phyloP scores from a whole-genome alignment of 1,140 invertebrate species.

The Leptopilina boulardi region DNA sequence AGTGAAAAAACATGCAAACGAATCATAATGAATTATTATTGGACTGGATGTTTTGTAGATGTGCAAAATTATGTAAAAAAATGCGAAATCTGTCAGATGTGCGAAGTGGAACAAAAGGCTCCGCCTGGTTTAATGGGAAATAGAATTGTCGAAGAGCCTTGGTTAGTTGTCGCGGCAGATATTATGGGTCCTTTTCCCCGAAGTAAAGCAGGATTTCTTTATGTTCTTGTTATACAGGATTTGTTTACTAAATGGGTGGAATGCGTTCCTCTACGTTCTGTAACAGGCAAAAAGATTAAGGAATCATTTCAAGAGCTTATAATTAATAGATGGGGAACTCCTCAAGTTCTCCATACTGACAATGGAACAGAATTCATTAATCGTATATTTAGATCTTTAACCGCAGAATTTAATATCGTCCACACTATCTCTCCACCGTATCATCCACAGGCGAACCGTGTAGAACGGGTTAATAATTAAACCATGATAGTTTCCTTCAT shows the following conservation, averaged over 20 bases:
- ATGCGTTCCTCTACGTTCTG: background rate
- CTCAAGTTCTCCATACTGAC: background rate
- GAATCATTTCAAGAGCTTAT: background rate
- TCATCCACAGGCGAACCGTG: background rate
- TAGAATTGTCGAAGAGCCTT: constrained; percentile 41
- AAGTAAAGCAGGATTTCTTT: constrained; percentile 27
- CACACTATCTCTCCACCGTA: background rate
- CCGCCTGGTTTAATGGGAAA: constrained; percentile 34
- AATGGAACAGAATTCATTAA: background rate
- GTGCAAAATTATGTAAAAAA: constrained; percentile 38
- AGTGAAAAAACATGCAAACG: constrained; percentile 47
- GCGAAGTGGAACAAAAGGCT: constrained; percentile 19
- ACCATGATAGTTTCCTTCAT: background rate
- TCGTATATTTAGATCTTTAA: background rate
- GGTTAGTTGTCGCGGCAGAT: constrained; percentile 47
- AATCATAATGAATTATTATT: constrained; percentile 44
- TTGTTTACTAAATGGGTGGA: background rate
- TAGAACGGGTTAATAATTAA: background rate
- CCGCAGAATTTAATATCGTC: background rate
- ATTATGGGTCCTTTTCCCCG: constrained; percentile 47
- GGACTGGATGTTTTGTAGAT: constrained; percentile 42
- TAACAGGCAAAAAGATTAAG: background rate
- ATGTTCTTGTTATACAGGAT: background rate
- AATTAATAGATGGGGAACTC: background rate
- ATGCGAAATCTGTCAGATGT: constrained; percentile 38